These are phyloP conservation scores for Rynchops niger DNA, from an alignment of 2,113 vertebrate species.

Conservation along the genomic window DNA sequence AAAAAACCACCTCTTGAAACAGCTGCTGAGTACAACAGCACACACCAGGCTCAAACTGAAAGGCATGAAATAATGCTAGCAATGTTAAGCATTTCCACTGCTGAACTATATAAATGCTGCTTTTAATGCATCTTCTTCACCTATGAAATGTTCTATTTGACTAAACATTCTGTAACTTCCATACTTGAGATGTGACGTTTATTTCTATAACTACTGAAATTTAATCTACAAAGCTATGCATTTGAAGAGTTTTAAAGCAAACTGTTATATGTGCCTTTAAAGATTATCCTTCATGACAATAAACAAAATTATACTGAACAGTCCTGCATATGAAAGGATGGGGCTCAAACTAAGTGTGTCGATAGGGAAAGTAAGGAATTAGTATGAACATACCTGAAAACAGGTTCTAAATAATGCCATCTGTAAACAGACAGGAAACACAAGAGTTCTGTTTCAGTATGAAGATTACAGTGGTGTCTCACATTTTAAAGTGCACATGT, in stretches of 20 bases:
- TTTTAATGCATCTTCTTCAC: conserved; percentile 6
- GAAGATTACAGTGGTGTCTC: not conserved
- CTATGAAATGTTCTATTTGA: not conserved
- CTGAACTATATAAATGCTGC: not conserved
- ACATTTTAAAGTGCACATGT: not conserved
- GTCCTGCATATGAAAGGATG: not conserved
- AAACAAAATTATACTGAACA: not conserved
- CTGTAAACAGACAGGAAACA: not conserved
- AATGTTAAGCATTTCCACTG: not conserved
- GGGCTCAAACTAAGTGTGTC: not conserved
- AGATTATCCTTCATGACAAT: not conserved
- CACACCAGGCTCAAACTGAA: not conserved
- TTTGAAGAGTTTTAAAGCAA: conserved; percentile 11
- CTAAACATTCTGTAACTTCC: conserved; percentile 47
- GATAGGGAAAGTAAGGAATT: not conserved
- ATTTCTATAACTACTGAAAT: conserved; percentile 32
- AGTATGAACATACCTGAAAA: not conserved
- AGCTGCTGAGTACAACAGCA: not conserved
- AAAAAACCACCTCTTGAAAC: not conserved
- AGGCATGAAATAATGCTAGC: not conserved
- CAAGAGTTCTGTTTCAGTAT: not conserved
- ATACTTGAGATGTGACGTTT: not conserved
- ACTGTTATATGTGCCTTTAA: not conserved
- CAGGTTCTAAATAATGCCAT: not conserved
- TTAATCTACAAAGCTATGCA: not conserved